phyloP scores from a whole-genome alignment of 2,113 vertebrate species.

The Halcyon malimbica region DNA sequence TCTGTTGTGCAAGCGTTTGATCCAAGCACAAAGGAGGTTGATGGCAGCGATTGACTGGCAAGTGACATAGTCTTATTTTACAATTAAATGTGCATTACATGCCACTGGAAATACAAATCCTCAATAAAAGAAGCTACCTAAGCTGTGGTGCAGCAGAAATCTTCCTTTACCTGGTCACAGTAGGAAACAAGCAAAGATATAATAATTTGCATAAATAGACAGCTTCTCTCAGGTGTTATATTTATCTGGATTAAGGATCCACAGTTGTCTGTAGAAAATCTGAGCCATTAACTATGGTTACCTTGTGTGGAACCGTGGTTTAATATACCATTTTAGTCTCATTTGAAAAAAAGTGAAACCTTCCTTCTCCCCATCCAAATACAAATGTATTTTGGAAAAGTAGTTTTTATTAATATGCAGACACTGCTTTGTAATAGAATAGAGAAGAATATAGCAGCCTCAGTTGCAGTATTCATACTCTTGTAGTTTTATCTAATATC shows the following conservation, averaged over 20 bases:
- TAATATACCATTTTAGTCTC: background rate
- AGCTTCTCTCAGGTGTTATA: slow-evolving; percentile 47
- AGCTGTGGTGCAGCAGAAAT: slow-evolving; percentile 22
- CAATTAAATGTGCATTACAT: slow-evolving; percentile 64
- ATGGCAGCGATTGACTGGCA: slow-evolving; percentile 61
- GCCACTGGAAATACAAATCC: slow-evolving; percentile 60
- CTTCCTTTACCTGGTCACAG: slow-evolving; percentile 5
- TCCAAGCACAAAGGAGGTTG: slow-evolving; percentile 65
- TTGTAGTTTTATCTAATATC: background rate
- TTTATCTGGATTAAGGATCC: slow-evolving; percentile 32
- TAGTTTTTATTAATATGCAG: background rate
- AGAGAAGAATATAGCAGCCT: background rate
- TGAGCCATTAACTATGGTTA: background rate
- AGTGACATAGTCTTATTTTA: slow-evolving; percentile 55
- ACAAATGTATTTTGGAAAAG: background rate
- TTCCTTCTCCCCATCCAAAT: background rate
- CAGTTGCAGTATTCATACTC: background rate
- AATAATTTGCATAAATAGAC: slow-evolving; percentile 27
- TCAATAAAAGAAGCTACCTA: slow-evolving; percentile 9
- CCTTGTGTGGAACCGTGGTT: background rate
- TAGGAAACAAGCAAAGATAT: slow-evolving; percentile 24
- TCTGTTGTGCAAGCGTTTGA: slow-evolving; percentile 71
- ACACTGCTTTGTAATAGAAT: background rate
- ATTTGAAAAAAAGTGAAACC: background rate
- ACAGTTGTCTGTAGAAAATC: slow-evolving; percentile 27